phyloP scores from a whole-genome alignment of 1,140 invertebrate genomes.

The Coenobita brevimanus region DNA sequence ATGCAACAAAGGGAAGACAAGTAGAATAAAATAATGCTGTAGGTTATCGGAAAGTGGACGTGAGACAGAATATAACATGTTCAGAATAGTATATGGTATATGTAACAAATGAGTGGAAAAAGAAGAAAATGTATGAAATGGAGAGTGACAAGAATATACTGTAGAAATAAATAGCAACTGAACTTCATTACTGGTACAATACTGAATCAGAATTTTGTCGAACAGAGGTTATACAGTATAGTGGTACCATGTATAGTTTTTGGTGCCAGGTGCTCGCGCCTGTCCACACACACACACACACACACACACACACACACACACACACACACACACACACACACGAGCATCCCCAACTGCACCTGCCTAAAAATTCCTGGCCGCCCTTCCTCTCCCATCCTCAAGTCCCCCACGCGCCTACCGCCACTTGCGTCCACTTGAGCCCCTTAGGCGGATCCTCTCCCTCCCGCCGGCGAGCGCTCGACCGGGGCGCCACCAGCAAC shows the following conservation, averaged over 20 bases:
- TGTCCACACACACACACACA: constrained; percentile 11
- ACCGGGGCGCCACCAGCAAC: too few species aligned
- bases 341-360: not conserved
- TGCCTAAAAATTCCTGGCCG: not conserved
- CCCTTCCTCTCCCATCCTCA: constrained; percentile 14
- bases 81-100: not conserved
- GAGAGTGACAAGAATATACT: too few species aligned
- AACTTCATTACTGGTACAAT: too few species aligned
- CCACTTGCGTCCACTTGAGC: constrained; percentile 18
- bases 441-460: not conserved
- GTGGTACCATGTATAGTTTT: too few species aligned
- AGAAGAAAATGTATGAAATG: not conserved
- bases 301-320: constrained; percentile 14
- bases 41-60: not conserved
- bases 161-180: too few species aligned
- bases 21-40: not conserved
- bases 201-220: too few species aligned
- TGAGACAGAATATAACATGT: not conserved
- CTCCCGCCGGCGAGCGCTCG: not conserved
- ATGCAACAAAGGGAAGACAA: not conserved
- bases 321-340: not conserved
- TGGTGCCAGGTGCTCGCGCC: not conserved
- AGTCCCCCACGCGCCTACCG: not conserved
- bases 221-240: too few species aligned
- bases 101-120: not conserved